These are phyloP conservation scores for Torymus auratus DNA, from an alignment of 2,888 invertebrate species.

Conservation along the genomic window DNA sequence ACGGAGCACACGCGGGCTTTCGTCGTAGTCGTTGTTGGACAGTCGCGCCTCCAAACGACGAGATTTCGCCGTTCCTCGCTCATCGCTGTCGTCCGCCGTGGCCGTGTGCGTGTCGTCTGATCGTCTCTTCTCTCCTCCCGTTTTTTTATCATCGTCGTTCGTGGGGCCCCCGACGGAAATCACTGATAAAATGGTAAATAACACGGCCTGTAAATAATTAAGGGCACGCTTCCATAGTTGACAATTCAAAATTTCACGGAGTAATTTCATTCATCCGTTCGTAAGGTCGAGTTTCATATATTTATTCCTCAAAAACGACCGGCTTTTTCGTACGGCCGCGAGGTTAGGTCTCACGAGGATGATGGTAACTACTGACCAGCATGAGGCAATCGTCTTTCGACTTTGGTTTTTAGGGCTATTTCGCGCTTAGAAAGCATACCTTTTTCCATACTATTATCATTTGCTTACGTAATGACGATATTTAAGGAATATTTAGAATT, in stretches of 20 bases:
- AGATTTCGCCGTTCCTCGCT: too few species aligned
- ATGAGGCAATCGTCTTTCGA: constrained; percentile 9
- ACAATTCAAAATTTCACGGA: too few species aligned
- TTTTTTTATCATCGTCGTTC: neutral
- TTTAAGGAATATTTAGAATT: too few species aligned
- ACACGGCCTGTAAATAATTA: constrained; percentile 63
- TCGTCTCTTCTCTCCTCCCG: constrained; percentile 12
- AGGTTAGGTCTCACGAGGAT: constrained; percentile 64
- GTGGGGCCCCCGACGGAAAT: constrained; percentile 56
- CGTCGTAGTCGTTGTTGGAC: too few species aligned
- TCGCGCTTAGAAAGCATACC: neutral
- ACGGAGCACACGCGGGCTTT: too few species aligned
- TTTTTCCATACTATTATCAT: neutral
- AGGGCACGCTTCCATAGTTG: constrained; percentile 47
- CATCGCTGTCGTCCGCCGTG: neutral
- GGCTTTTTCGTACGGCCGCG: constrained; percentile 57
- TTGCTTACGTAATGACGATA: too few species aligned
- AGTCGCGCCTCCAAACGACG: too few species aligned
- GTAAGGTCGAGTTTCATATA: constrained; percentile 13
- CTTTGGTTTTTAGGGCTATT: neutral
- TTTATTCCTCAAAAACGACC: constrained; percentile 53
- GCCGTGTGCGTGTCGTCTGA: neutral
- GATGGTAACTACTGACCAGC: constrained; percentile 37
- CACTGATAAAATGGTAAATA: constrained; percentile 72
- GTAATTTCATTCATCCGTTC: too few species aligned